Evolutionary conservation across 2,113 vertebrate species (phyloP), one percentile per base, ranked within the genome.

Genomic region (Fregetta grallaria): DNA sequence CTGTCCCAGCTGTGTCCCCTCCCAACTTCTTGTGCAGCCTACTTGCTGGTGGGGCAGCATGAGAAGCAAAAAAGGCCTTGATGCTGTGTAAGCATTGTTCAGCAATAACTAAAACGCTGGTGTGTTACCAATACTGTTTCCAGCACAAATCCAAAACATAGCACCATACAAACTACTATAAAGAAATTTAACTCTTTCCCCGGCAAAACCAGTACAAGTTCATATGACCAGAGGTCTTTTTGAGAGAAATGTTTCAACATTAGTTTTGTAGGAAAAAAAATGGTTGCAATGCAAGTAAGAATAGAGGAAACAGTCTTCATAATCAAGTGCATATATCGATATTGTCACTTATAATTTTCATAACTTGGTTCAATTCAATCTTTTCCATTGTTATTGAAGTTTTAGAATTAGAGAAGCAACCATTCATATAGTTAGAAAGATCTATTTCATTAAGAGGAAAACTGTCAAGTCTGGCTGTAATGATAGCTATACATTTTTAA

Each of bases 401-500:
- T 95, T 70, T 82, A 92, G 18, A 67, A 83, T 52, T 61, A 75
- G 44, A 82, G 45, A 72, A 82, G 26, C 36, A 86, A 71, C 26
- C 29, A 30, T 65, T 82, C 2, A 1, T 58, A 15, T 83, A 36
- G 3, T 72, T 78, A 79, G 27, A 78, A 81, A 83, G 49, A 90
- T 55, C 27, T 79, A 15, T 73, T 93, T 94, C 63, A 62, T 52
- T 9, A 90, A 53, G 34, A 82, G 23, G 16, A 76, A 36, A 79
- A 40, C 71, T 83, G 45, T 80, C 82, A 92, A 80, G 19, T 92
- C 72, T 83, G 42, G 4, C 52, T 92, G 36, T 94, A 94, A 94
- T 94, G 79, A 77, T 71, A 86, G 86, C 71, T 77, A 55, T 92
- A 61, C 80, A 84, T 88, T 94, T 95, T 96, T 92, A 95, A 92